phyloP scores from a whole-genome alignment of 2,113 vertebrate genomes.

The Saiga tatarica region DNA sequence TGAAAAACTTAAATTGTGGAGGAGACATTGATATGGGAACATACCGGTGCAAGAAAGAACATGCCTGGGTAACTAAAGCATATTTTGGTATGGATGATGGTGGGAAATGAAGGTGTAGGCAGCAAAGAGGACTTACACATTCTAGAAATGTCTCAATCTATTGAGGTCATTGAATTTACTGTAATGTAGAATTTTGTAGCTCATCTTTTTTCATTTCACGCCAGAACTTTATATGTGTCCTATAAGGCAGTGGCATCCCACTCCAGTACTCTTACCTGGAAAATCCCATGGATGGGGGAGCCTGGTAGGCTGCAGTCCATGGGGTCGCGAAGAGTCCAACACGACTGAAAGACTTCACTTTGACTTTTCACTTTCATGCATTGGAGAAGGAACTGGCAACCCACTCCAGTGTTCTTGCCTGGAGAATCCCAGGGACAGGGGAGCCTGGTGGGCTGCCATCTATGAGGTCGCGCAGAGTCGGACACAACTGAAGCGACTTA shows the following conservation, averaged over 20 bases:
- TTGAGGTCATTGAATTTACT: not conserved
- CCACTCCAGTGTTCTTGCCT: too few species aligned
- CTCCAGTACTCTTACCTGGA: too few species aligned
- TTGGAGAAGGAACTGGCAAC: too few species aligned
- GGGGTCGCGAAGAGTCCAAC: too few species aligned
- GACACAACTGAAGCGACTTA: too few species aligned
- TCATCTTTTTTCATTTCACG: not conserved
- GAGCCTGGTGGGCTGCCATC: too few species aligned
- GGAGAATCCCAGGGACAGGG: too few species aligned
- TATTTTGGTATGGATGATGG: not conserved
- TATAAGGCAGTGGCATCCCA: not conserved
- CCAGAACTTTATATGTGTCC: not conserved
- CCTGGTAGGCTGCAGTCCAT: too few species aligned
- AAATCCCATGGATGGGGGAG: too few species aligned
- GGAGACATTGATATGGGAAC: not conserved
- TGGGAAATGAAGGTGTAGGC: not conserved
- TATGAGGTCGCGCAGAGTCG: too few species aligned
- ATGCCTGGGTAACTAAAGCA: not conserved
- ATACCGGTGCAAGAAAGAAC: not conserved
- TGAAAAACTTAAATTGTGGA: not conserved
- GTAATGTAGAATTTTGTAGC: not conserved
- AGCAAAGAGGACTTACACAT: not conserved
- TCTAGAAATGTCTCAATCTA: not conserved
- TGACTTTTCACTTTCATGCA: too few species aligned
- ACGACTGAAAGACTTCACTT: too few species aligned